Conservation (phyloP, 2,113 vertebrate genomes). For the Megaleporinus macrocephalus region DNA sequence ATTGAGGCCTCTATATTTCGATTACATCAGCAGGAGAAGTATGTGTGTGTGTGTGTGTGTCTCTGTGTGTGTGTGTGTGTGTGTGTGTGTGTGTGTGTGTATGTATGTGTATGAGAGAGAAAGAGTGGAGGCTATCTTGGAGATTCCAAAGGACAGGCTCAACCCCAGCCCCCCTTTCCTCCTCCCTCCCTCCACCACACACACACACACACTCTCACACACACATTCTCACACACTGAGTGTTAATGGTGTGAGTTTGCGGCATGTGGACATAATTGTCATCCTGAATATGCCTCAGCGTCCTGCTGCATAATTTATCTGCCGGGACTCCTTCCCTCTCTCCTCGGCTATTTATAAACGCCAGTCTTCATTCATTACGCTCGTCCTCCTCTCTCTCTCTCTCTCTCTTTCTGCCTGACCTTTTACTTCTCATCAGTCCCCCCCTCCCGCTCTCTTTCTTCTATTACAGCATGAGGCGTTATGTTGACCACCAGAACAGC, state of each 20-base stretch:
- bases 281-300: constrained; percentile 40
- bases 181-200: no score
- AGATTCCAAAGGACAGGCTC: background rate
- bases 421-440: constrained; percentile 20
- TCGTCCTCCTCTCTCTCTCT: background rate
- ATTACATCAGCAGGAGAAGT: constrained; percentile 13
- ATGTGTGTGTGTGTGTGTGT: constrained; percentile 10
- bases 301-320: constrained; percentile 56
- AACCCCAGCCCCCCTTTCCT: background rate
- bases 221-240: background rate
- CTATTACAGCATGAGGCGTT: background rate
- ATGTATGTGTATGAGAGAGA: background rate
- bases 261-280: constrained; percentile 50
- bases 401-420: constrained; percentile 18
- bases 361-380: constrained; percentile 53
- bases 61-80: background rate
- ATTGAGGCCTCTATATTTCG: background rate
- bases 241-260: constrained; percentile 3
- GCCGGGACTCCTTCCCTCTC: constrained; percentile 40
- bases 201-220: no score
- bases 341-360: constrained; percentile 56
- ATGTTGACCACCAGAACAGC: background rate
- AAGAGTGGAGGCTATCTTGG: background rate
- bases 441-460: background rate
- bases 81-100: background rate